Percentiles rank a stretch among this genome's conserved stretches.
phyloP scores from a whole-genome alignment of 2,888 invertebrate species.

The Ditula angustiorana region DNA sequence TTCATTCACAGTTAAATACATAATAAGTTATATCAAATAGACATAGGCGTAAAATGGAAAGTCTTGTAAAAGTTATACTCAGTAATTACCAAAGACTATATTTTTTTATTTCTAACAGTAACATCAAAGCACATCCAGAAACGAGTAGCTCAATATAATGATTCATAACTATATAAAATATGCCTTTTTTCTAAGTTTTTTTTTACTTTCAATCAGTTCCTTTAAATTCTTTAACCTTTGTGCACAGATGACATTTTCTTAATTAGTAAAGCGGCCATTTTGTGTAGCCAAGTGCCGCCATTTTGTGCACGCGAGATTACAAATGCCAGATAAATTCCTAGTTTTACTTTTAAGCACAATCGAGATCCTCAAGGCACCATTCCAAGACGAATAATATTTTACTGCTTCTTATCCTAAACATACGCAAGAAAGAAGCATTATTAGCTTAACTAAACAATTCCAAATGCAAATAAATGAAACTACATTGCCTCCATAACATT shows the following conservation, averaged over 20 bases:
- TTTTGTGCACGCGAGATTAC: not conserved
- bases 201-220: too few relatives aligned
- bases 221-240: too few relatives aligned
- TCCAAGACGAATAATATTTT: not conserved
- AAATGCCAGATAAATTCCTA: too few relatives aligned
- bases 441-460: not conserved
- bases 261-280: too few relatives aligned
- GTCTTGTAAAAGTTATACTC: too few relatives aligned
- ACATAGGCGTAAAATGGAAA: not conserved
- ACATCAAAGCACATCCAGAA: conserved; percentile 1
- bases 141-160: not conserved
- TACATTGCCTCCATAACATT: too few relatives aligned
- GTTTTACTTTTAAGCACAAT: too few relatives aligned
- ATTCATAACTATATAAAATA: not conserved
- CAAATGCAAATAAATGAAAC: not conserved
- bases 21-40: not conserved
- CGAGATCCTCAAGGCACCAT: conserved; percentile 11
- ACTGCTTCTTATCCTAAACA: not conserved
- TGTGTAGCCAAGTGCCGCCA: too few relatives aligned
- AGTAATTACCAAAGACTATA: not conserved
- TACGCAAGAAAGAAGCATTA: not conserved
- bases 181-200: not conserved
- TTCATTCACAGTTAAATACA: not conserved
- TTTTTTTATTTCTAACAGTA: not conserved
- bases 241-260: too few relatives aligned